Base-by-base conservation (phyloP, 2,888 invertebrate species). In the Tenthredo livida region DNA sequence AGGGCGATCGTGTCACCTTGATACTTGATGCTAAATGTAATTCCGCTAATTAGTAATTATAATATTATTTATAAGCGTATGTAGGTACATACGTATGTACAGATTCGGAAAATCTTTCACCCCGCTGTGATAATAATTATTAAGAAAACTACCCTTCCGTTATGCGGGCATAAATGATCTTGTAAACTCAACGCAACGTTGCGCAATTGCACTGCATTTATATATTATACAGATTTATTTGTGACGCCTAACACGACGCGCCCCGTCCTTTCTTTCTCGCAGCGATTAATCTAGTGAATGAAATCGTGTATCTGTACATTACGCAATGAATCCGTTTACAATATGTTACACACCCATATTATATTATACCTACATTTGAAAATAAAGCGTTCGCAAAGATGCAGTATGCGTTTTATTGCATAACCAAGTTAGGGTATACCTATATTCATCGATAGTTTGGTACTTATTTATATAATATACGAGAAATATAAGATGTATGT, bases 1-100 rank as follows among this genome's bases (percentile, higher is more conserved):
- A 58, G 80, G 80, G 80, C 80, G 40, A 61, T 61, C 5, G 61
- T 80, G 80, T 80, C 80, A 80, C 80, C 80, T 80, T 80, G 37
- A 40, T 40, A 80, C 25, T 15, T 25, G 2, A 47, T 47, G 72
- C 72, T 6, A 21, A 77, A 54, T 77, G 33, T 50, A 43, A 40
- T 9, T 43, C 25, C 12, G 43, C 43, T 12, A 73, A 40, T 73
- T 73, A 25, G n/a, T n/a, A n/a, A n/a, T 25, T 25, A 73, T 33
- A 15, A 43, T 73, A 33, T 33, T 33, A 33, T 37, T n/a, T n/a
- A n/a, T n/a, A n/a, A n/a, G n/a, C n/a, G n/a, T n/a, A n/a, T n/a
- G n/a, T n/a, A n/a, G n/a, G n/a, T n/a, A n/a, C n/a, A n/a, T n/a
- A n/a, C n/a, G 6, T 17, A 67, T 25, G 37, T 37, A 4, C 4